Conservation (phyloP, 2,888 invertebrate genomes). For the Apamea sordens region DNA sequence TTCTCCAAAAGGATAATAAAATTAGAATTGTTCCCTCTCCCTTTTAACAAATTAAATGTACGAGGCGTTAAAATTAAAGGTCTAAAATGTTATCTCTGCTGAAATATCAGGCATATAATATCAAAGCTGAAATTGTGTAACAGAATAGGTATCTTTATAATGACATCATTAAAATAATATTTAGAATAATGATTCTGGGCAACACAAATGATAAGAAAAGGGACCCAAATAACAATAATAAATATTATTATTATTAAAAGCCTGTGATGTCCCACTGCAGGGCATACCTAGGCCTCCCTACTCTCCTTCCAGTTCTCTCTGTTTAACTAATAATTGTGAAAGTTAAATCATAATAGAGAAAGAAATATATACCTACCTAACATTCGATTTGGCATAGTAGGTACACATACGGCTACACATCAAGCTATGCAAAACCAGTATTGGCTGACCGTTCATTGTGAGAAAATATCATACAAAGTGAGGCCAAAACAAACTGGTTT, state of each 20-base stretch:
- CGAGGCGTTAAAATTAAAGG: conserved; percentile 20
- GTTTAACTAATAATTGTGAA: background rate
- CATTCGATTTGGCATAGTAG: too few species aligned
- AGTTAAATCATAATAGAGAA: background rate
- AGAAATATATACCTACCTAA: background rate
- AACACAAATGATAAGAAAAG: conserved; percentile 3
- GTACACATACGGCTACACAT: too few species aligned
- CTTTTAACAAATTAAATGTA: conserved; percentile 7
- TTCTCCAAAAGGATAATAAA: conserved; percentile 12
- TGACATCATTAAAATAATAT: conserved; percentile 26
- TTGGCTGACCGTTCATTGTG: too few species aligned
- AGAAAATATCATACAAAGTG: too few species aligned
- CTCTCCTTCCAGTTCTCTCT: too few species aligned
- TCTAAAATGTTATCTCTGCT: conserved; percentile 6
- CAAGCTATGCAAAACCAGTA: too few species aligned
- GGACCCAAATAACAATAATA: background rate
- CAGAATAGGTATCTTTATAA: conserved; percentile 21
- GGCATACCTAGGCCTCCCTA: too few species aligned
- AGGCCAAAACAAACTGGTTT: too few species aligned
- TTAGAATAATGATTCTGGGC: background rate
- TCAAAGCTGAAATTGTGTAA: conserved; percentile 9
- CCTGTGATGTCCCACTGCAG: too few species aligned
- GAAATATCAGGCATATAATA: conserved; percentile 25
- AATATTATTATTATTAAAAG: too few species aligned
- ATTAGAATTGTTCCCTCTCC: conserved; percentile 8